These are phyloP conservation scores for Tinea pellionella DNA, from an alignment of 2,888 invertebrate species.

Conservation along the genomic window DNA sequence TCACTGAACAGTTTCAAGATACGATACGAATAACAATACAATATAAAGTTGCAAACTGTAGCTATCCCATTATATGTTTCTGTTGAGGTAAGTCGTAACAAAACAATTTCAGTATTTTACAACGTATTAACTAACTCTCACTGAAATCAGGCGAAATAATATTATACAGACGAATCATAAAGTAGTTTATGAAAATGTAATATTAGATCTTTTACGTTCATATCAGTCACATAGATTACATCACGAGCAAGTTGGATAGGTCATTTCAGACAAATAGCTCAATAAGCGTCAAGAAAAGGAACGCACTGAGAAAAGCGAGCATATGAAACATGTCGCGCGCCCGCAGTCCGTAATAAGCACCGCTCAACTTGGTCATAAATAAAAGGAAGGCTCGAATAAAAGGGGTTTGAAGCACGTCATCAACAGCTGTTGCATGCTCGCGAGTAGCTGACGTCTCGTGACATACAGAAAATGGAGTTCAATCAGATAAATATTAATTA, in stretches of 20 bases:
- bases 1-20: slow-evolving; percentile 41
- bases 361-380: slow-evolving; percentile 59
- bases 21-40: slow-evolving; percentile 50
- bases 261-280: slow-evolving; percentile 36
- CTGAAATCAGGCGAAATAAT: neutral
- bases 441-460: slow-evolving; percentile 25
- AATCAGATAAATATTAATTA: slow-evolving; percentile 10
- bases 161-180: neutral
- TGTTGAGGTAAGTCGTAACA: neutral
- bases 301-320: slow-evolving; percentile 36
- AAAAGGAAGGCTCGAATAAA: slow-evolving; percentile 50
- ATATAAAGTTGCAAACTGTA: slow-evolving; percentile 30
- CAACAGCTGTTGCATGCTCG: slow-evolving; percentile 45
- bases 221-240: slow-evolving; percentile 12
- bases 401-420: slow-evolving; percentile 48
- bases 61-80: neutral
- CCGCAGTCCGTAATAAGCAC: slow-evolving; percentile 52
- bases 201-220: neutral
- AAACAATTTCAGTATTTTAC: slow-evolving; percentile 1
- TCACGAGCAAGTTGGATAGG: slow-evolving; percentile 22
- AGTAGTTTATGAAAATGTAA: neutral
- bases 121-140: neutral
- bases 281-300: slow-evolving; percentile 41
- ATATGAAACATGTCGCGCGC: slow-evolving; percentile 49
- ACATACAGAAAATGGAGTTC: slow-evolving; percentile 11